A percentile compares a stretch with the other conserved stretches of the same genome.
Evolutionary conservation across 2,888 invertebrate species (phyloP).

Genomic region (Drosophila sordidula): DNA sequence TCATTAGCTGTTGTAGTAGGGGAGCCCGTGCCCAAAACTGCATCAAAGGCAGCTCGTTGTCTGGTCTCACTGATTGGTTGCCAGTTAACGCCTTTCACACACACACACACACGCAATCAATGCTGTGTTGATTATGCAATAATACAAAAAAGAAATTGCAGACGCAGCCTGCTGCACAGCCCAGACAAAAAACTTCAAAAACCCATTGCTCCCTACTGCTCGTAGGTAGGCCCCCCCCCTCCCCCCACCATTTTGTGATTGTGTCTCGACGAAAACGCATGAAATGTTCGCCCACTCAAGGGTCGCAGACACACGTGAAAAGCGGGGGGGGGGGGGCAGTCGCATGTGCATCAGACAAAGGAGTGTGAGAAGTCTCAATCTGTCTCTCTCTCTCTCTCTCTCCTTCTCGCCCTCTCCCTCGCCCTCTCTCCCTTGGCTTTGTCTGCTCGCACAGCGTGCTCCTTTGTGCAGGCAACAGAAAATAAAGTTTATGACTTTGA

Average conservation of each 20-base stretch:
- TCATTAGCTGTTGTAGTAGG: conserved; percentile 44
- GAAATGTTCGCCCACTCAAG: conserved; percentile 76
- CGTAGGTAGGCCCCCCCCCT: background rate
- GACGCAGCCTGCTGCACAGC: conserved; percentile 18
- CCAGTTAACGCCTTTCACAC: conserved; percentile 33
- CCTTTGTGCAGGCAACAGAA: conserved; percentile 81
- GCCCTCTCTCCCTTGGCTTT: conserved; percentile 18
- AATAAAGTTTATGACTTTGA: conserved; percentile 80
- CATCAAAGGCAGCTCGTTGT: conserved; percentile 30
- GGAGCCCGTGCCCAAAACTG: background rate
- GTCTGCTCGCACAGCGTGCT: conserved; percentile 51
- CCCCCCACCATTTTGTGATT: conserved; percentile 48
- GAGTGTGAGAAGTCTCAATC: conserved; percentile 49
- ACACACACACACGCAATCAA: conserved; percentile 51
- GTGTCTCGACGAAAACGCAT: conserved; percentile 77
- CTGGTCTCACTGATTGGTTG: conserved; percentile 52
- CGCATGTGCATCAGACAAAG: conserved; percentile 71
- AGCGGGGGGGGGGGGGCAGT: conserved; percentile 12
- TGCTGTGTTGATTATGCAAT: conserved; percentile 61
- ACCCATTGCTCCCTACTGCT: conserved; percentile 3
- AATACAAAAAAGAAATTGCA: conserved; percentile 41
- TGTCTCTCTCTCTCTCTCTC: conserved; percentile 11
- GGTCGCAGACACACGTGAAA: conserved; percentile 60
- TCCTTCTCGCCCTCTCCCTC: conserved; percentile 2
- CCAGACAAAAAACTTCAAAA: conserved; percentile 49